Conservation (phyloP, 2,888 invertebrate species). For the Hydropsyche betteni region DNA sequence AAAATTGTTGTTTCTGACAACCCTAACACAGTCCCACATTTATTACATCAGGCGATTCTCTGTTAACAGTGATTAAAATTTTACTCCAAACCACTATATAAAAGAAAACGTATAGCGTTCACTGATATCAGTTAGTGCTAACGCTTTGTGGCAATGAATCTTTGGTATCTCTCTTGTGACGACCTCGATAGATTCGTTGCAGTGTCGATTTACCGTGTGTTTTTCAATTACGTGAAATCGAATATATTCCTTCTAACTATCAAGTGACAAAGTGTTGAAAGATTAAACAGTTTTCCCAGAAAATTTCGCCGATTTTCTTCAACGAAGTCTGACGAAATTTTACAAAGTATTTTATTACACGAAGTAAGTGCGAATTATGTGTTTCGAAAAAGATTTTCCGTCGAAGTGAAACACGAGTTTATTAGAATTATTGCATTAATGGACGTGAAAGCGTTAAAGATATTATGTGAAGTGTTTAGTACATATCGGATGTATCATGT, state of each 20-base stretch:
- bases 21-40: too few species aligned
- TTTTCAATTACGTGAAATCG: constrained; percentile 36
- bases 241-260: constrained; percentile 36
- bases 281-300: too few species aligned
- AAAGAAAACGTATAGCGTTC: neutral
- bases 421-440: constrained; percentile 14
- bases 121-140: neutral
- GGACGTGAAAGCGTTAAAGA: constrained; percentile 28
- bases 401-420: neutral
- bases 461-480: constrained; percentile 29
- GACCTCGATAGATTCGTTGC: constrained; percentile 32
- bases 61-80: too few species aligned
- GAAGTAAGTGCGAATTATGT: too few species aligned
- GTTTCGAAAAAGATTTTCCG: too few species aligned
- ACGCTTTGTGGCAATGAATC: constrained; percentile 40
- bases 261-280: constrained; percentile 2
- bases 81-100: too few species aligned
- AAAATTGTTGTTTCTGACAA: too few species aligned
- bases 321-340: too few species aligned
- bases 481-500: constrained; percentile 9
- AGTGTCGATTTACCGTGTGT: constrained; percentile 29
- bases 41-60: too few species aligned
- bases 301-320: too few species aligned
- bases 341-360: too few species aligned
- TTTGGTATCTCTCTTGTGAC: constrained; percentile 15